Base-by-base conservation (phyloP, 2,113 vertebrate species). In the Chaenogobius annularis region DNA sequence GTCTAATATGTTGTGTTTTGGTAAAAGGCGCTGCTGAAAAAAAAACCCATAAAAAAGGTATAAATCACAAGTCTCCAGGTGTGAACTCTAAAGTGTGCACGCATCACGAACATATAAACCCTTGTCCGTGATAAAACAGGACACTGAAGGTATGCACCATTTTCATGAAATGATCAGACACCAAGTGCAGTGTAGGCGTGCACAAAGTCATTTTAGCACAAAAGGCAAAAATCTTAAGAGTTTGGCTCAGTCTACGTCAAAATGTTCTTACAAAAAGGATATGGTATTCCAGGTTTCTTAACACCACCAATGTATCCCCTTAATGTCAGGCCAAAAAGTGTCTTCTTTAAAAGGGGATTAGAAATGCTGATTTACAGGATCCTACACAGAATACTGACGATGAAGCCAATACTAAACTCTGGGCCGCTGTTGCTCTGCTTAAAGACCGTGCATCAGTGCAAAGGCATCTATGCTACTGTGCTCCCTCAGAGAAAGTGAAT, bases 161-260 rank as follows among this genome's bases (percentile, higher is more conserved):
- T 26, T 80, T 70, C 52, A 72, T 65, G 43, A 62, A 70, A 71
- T 65, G 54, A 81, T 64, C 55, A 58, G 55, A 64, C 71, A 37
- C 58, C 72, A 80, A 81, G 78, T 83, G 75, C n/a, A 3, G 26
- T 10, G 7, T 55, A 20, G 12, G 47, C 50, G 61, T 66, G 22
- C 66, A 74, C 70, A 26, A 35, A 74, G 48, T 78, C n/a, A 59
- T 80, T 47, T 77, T 69, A 73, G 22, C 70, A 69, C 12, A 75
- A 56, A 81, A 81, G 77, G 80, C 73, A 85, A 85, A 82, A 74
- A 70, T 65, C 31, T n/a, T 73, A 20, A 54, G 50, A 76, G 67
- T 82, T 89, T 87, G 89, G 86, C 88, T 89, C 89, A 84, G 80
- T 81, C 66, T 46, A 9, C 68, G 72, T 80, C 66, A 68, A 75